Conservation (phyloP, 2,888 invertebrate species). For the Trichopria drosophilae region DNA sequence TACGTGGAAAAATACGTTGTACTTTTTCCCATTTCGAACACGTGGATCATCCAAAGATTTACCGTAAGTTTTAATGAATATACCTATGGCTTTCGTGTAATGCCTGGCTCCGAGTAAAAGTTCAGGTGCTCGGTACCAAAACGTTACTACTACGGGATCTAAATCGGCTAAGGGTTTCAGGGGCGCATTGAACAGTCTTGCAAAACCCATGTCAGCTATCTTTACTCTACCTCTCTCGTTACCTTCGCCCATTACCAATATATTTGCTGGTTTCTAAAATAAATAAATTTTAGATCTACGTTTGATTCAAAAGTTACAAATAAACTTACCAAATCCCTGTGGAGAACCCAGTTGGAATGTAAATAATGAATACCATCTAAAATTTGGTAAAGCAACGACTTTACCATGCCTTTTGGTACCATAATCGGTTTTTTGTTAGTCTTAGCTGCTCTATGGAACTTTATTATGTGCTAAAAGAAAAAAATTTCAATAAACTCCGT, state of each 20-base stretch:
- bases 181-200: slow-evolving; percentile 95
- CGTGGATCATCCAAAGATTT: too few relatives aligned
- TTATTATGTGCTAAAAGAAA: slow-evolving; percentile 83
- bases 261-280: slow-evolving; percentile 93
- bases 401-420: slow-evolving; percentile 97
- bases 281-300: slow-evolving; percentile 23
- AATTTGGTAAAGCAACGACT: slow-evolving; percentile 95
- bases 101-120: slow-evolving; percentile 90
- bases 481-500: slow-evolving; percentile 7
- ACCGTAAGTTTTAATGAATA: neutral
- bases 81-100: slow-evolving; percentile 97
- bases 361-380: slow-evolving; percentile 98
- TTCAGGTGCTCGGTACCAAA: slow-evolving; percentile 99
- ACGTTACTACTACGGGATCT: slow-evolving; percentile 99
- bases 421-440: slow-evolving; percentile 95
- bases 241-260: slow-evolving; percentile 98
- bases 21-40: too few relatives aligned
- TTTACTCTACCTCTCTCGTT: slow-evolving; percentile 94
- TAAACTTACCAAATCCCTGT: slow-evolving; percentile 83
- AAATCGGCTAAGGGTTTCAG: slow-evolving; percentile 95
- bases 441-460: slow-evolving; percentile 96
- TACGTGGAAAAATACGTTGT: too few relatives aligned
- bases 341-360: slow-evolving; percentile 98
- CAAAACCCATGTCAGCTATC: slow-evolving; percentile 99
- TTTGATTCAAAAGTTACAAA: slow-evolving; percentile 18